phyloP scores from a whole-genome alignment of 2,888 invertebrate genomes.

The Lasioglossum oenotherae region DNA sequence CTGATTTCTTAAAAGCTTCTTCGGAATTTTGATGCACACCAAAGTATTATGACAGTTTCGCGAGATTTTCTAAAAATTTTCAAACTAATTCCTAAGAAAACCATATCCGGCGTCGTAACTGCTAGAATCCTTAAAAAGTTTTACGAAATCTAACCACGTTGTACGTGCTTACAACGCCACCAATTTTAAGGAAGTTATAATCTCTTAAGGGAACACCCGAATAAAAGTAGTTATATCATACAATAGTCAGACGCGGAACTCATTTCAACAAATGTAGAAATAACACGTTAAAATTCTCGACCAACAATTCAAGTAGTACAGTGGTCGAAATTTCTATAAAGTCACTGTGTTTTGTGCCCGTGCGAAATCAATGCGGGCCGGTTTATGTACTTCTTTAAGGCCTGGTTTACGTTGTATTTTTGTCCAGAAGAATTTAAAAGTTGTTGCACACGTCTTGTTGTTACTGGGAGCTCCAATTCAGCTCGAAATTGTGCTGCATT shows the following conservation, averaged over 20 bases:
- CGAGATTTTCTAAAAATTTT: not conserved
- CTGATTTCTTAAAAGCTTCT: not conserved
- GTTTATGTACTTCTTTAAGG: too few relatives aligned
- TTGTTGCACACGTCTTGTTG: too few relatives aligned
- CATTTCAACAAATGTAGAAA: not conserved
- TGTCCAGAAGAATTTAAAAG: too few relatives aligned
- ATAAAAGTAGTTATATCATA: not conserved
- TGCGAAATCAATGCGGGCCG: too few relatives aligned
- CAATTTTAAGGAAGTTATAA: not conserved
- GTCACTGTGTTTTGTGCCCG: too few relatives aligned
- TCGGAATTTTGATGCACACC: not conserved
- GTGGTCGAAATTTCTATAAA: too few relatives aligned
- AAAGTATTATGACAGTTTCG: not conserved
- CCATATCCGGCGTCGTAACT: not conserved
- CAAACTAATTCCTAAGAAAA: not conserved
- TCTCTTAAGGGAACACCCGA: not conserved
- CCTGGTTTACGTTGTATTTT: too few relatives aligned
- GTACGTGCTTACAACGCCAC: not conserved
- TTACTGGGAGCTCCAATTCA: too few relatives aligned
- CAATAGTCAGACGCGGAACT: not conserved
- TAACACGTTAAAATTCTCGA: not conserved
- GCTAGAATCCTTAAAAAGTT: not conserved
- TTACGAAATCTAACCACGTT: not conserved
- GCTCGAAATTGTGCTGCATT: too few relatives aligned
- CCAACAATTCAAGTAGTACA: too few relatives aligned